Evolutionary conservation across 2,797 vertebrate species (phyloP), one percentile per base, ranked within the genome.

Genomic region (Chrosomus eos): DNA sequence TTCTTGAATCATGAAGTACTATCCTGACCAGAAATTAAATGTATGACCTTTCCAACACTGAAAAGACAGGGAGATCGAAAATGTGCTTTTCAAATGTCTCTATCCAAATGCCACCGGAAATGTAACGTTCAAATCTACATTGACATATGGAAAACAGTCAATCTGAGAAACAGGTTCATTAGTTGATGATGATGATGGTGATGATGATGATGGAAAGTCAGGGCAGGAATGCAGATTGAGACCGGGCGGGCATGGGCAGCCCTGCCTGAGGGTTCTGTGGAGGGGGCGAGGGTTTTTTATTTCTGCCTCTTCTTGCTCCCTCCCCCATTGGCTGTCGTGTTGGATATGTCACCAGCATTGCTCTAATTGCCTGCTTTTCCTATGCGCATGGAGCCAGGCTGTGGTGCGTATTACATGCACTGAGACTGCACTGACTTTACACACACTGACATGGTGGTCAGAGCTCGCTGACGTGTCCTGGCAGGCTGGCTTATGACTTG

Each of bases 281-380:
- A 53, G 14, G 40, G 58, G 40, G 51, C 58, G 40, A 36, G 80
- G 18, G 7, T 13, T 28, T 40, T 70, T 53, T 84, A 40, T 60
- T 60, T 78, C 19, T 26, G 33, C 51, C 48, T 76, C 18, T 43
- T 76, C 82, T 76, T 67, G 7, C 60, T 33, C 81, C 36, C 68
- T 91, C 89, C 91, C 75, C 92, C 92, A 91, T 89, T 91, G 89
- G 88, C 86, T 94, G 93, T 94, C 93, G 62, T 83, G 85, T 94
- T 90, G 88, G 87, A 92, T 94, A 86, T 87, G 79, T 84, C 60
- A 92, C 90, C 87, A 86, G 88, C 21, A 83, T 86, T 80, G 79
- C 87, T 74, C 81, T 94, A 92, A 94, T 94, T 93, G 91, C 88
- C 88, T 89, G 90, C 88, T 92, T 92, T 91, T 78, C 87, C 90